Evolutionary conservation across 2,113 vertebrate genomes (phyloP).

Genomic region (Nyctibius bracteatus): DNA sequence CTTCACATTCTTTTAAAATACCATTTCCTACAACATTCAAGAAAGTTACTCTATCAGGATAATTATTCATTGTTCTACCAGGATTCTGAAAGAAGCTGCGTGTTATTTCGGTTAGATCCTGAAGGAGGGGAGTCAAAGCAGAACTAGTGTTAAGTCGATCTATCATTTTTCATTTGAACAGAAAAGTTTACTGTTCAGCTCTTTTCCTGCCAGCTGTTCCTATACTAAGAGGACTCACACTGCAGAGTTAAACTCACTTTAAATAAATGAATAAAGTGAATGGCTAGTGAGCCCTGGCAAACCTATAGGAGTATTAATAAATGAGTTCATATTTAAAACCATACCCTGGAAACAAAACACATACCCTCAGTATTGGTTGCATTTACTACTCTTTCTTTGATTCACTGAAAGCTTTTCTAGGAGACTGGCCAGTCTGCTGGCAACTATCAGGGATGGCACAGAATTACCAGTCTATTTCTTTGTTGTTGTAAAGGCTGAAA

Average conservation of each 20-base stretch:
- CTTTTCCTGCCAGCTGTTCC: not conserved
- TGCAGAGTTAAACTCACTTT: not conserved
- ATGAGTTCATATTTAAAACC: not conserved
- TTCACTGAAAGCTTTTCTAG: not conserved
- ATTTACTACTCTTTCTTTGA: not conserved
- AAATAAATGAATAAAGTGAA: not conserved
- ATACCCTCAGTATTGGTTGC: not conserved
- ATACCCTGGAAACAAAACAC: not conserved
- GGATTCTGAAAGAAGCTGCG: not conserved
- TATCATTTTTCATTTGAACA: not conserved
- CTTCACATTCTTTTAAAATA: not conserved
- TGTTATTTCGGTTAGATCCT: not conserved
- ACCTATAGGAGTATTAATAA: not conserved
- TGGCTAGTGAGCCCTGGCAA: not conserved
- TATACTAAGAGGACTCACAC: not conserved
- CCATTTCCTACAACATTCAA: not conserved
- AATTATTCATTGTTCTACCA: not conserved
- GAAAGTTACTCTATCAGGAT: not conserved
- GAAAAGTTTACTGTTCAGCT: not conserved
- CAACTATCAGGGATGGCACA: not conserved
- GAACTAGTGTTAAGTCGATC: not conserved
- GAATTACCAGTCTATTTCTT: not conserved
- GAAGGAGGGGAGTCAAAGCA: not conserved
- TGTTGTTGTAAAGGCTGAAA: not conserved
- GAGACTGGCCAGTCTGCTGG: not conserved